phyloP scores from a whole-genome alignment of 2,113 vertebrate genomes.

The Psilopogon haemacephalus region DNA sequence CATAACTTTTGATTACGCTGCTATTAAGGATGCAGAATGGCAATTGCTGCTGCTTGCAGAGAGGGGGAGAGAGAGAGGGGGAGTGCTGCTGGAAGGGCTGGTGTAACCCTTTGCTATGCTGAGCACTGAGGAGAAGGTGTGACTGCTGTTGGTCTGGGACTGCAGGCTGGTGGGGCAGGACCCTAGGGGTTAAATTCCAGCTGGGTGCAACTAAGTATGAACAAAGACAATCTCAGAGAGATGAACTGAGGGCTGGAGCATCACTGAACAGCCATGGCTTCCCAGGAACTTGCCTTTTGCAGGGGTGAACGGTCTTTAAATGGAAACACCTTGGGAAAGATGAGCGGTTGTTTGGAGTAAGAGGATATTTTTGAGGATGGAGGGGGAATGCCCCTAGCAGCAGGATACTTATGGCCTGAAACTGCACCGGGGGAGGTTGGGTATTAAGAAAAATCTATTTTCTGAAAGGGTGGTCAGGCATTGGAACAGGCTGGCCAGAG shows the following conservation, averaged over 20 bases:
- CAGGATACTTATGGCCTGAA: background rate
- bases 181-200: background rate
- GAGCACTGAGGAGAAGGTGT: background rate
- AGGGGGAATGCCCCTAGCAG: background rate
- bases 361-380: fast-evolving
- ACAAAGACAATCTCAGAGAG: background rate
- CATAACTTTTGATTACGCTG: slow-evolving; percentile 77
- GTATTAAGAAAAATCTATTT: too few species aligned
- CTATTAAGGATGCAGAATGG: slow-evolving; percentile 73
- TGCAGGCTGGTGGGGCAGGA: background rate
- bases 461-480: too few species aligned
- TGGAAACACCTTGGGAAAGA: background rate
- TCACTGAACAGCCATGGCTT: background rate
- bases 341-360: background rate
- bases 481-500: too few species aligned
- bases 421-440: too few species aligned
- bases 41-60: slow-evolving; percentile 61
- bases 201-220: fast-evolving
- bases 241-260: background rate
- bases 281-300: background rate
- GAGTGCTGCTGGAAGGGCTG: slow-evolving; percentile 30
- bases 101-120: slow-evolving; percentile 57
- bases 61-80: slow-evolving; percentile 33
- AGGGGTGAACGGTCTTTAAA: background rate
- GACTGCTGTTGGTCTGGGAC: background rate